Base-by-base conservation (phyloP, 92 coral and sea anemone genomes). In the Epizoanthus scotinus region DNA sequence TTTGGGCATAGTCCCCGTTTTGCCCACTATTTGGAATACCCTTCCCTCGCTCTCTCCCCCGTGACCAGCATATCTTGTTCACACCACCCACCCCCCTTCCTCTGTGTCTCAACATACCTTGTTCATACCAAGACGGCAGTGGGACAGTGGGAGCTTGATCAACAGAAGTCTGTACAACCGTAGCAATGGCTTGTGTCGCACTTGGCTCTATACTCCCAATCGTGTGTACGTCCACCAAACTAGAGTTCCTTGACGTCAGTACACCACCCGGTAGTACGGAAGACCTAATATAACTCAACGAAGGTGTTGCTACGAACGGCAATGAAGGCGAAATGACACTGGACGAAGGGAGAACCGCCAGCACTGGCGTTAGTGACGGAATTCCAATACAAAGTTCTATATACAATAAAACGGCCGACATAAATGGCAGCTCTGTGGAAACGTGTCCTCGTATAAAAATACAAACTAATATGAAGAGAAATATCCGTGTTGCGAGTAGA, bases 291-390 rank as follows among this genome's bases (percentile, higher is more conserved):
- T 36, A 1, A 22, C 24, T 59, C 4, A 27, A 75, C 21, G 68
- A 59, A 10, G 68, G 67, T 19, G 81, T 75, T 58, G 81, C 81
- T 3, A 22, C 67, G 60, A 55, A 38, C 26, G 81, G 15, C 14
- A 31, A 7, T n/a, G 67, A 38, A 28, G 42, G 67, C 5, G 24
- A 13, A 26, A 14, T 64, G 20, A 24, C 28, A n/a, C 20, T 36
- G 47, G 81, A 57, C 3, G 81, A 50, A 0, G 21, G 52, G 26
- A 75, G 10, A 19, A 53, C 50, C 0, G 81, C 68, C 25, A 2
- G 55, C 6, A 9, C 81, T 3, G 81, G 56, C 8, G 67, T 7
- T 24, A 75, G 26, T 2, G 81, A 21, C 13, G 81, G 67, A 34
- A 58, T 13, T 25, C 60, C 20, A 20, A 75, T 3, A 1, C 36